Base-by-base conservation (phyloP, 2,797 vertebrate species). In the Platyrinchus mystaceus region DNA sequence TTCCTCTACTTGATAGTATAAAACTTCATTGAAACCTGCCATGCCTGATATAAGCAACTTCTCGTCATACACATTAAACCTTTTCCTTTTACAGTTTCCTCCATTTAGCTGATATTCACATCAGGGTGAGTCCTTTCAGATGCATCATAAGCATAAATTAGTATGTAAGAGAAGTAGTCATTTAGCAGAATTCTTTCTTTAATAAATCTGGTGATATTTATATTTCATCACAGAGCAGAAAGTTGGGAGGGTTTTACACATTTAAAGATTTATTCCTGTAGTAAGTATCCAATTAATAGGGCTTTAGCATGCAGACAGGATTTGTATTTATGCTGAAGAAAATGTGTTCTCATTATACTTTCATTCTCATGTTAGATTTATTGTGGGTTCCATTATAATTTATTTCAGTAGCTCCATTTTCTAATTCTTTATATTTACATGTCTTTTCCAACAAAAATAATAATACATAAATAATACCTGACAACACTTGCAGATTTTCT, bases 271-370 rank as follows among this genome's bases (percentile, higher is more conserved):
- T 94, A 94, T 93, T 97, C 59, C 94, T 96, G 95, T 94, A 93
- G 97, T 96, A 96, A 97, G 94, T 89, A 96, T 85, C 96, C 97
- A 98, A 97, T 98, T 98, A 98, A 97, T 97, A 94, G 80, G 92
- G 86, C 91, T 97, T 97, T 97, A 94, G 94, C 91, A 96, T 94
- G 87, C 94, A 97, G 95, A 95, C 91, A 95, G 95, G 97, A 97
- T 96, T 97, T 98, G 96, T 97, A 97, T 98, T 97, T 96, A 96
- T 95, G 96, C 92, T 95, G 96, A 96, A 94, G 96, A 98, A 98
- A 97, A 96, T 82, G 90, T 97, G 94, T 97, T 97, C 95, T 97
- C 97, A 97, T 97, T 97, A 96, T 91, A 97, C 93, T 97, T 96
- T 97, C 97, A 96, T 97, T 97, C 93, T 95, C 94, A 84, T 96